Percentiles rank a stretch among this genome's conserved stretches.
Conservation (phyloP, 2,888 invertebrate species). For the Nephrotoma appendiculata region DNA sequence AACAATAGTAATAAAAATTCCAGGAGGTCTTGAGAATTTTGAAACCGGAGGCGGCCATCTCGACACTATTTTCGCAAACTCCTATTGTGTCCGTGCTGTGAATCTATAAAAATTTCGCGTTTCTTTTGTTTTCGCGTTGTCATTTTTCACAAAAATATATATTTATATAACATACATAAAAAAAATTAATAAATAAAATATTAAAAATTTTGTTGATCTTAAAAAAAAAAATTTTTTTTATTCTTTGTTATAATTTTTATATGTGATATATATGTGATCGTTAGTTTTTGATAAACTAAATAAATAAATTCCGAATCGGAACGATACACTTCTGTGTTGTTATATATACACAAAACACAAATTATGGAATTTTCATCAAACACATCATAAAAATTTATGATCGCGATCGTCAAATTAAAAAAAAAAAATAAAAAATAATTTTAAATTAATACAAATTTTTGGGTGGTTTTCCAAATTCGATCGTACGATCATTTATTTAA, state of each 20-base stretch:
- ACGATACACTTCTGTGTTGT: not conserved
- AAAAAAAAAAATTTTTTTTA: not conserved
- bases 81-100: constrained; percentile 4
- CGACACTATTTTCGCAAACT: constrained; percentile 22
- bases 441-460: not conserved
- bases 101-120: not conserved
- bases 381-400: not conserved
- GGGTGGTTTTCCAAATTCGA: not conserved
- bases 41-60: constrained; percentile 26
- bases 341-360: not conserved
- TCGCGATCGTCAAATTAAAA: not conserved
- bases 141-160: not conserved
- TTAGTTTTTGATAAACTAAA: not conserved
- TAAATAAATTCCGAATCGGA: not conserved
- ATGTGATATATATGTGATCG: not conserved
- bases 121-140: not conserved
- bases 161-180: not conserved
- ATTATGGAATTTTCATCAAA: not conserved
- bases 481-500: not conserved
- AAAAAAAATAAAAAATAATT: not conserved
- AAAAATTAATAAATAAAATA: not conserved
- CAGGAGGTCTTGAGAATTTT: constrained; percentile 15
- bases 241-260: not conserved
- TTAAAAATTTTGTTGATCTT: not conserved
- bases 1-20: not conserved